Percentiles rank a stretch among this genome's conserved stretches.
These are phyloP conservation scores for Manis pentadactyla DNA, from an alignment of 2,797 vertebrate genomes.

Conservation along the genomic window DNA sequence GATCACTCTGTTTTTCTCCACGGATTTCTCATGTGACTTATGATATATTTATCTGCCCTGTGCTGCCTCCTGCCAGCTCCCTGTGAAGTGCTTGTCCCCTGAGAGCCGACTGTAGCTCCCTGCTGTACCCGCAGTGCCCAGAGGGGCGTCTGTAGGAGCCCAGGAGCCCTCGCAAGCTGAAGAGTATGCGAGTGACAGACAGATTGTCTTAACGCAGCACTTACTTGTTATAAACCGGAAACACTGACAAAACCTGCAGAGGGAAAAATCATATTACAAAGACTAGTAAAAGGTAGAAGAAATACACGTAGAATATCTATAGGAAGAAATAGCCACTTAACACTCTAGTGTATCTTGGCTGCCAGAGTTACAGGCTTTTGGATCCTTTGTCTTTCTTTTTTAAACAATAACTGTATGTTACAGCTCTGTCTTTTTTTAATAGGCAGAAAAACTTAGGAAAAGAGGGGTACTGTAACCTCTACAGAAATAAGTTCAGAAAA, in stretches of 20 bases:
- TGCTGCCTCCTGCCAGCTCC: not conserved
- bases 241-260: conserved; percentile 88
- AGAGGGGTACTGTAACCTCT: not conserved
- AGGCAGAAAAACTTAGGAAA: not conserved
- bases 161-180: not conserved
- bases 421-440: not conserved
- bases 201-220: conserved; percentile 68
- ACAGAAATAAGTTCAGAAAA: not conserved
- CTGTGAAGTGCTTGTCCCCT: not conserved
- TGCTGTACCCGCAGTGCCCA: not conserved
- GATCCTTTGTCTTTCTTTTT: conserved; percentile 35
- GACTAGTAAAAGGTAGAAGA: conserved; percentile 22
- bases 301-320: not conserved
- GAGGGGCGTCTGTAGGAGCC: not conserved
- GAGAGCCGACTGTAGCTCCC: not conserved
- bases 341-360: not conserved
- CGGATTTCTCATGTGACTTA: not conserved
- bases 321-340: not conserved
- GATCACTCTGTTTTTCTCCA: not conserved
- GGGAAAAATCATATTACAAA: conserved; percentile 51
- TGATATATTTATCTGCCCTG: not conserved
- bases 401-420: conserved; percentile 6
- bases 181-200: not conserved
- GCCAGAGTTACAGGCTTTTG: not conserved
- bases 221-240: conserved; percentile 89